Conservation (phyloP, 2,888 invertebrate genomes). For the Drosophila merina region DNA sequence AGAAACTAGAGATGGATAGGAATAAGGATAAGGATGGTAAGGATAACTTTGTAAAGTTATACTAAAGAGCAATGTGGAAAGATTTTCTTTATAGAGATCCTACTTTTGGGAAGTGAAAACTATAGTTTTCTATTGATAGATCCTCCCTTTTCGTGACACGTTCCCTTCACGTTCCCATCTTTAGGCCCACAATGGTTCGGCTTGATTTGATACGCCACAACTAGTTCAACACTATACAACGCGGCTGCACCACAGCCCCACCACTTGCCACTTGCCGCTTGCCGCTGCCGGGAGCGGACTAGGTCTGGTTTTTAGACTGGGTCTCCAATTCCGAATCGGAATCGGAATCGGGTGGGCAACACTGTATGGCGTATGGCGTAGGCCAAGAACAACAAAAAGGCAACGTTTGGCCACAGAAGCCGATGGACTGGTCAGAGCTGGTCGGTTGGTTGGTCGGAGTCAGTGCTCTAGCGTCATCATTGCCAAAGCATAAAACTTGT, state of each 20-base stretch:
- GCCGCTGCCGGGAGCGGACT: constrained; percentile 24
- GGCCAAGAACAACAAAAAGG: constrained; percentile 48
- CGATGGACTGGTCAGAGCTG: constrained; percentile 37
- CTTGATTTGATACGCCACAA: constrained; percentile 46
- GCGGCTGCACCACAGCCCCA: constrained; percentile 38
- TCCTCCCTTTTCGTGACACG: background rate
- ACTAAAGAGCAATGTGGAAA: no score
- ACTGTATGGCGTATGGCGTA: constrained; percentile 13
- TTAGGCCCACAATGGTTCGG: constrained; percentile 27
- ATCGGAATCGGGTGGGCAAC: background rate
- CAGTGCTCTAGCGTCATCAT: constrained; percentile 47
- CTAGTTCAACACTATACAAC: constrained; percentile 53
- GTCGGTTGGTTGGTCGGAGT: constrained; percentile 5
- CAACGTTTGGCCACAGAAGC: constrained; percentile 35
- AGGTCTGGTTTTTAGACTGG: constrained; percentile 27
- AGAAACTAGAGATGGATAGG: background rate
- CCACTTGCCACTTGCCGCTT: constrained; percentile 20
- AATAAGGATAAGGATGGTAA: no score
- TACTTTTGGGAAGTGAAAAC: no score
- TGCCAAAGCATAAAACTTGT: constrained; percentile 52
- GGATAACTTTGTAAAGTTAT: no score
- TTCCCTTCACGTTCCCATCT: constrained; percentile 15
- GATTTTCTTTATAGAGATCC: no score
- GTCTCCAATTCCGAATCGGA: constrained; percentile 12
- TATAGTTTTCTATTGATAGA: background rate